Evolutionary conservation across 1,140 invertebrate genomes (phyloP).

Genomic region (Saccostrea cuccullata): DNA sequence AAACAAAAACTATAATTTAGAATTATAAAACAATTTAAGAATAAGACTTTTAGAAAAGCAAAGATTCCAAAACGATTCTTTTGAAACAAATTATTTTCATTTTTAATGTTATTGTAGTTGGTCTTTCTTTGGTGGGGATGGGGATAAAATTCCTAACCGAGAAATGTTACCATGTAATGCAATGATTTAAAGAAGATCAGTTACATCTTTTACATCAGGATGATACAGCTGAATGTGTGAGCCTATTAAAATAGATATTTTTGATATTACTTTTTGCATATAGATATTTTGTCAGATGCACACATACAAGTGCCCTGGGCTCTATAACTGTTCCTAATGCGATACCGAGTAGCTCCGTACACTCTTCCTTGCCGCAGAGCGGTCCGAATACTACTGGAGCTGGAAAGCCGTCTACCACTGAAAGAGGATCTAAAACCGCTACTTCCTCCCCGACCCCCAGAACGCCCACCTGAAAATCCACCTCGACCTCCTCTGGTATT

Average conservation of each 20-base stretch:
- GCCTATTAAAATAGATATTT: not conserved
- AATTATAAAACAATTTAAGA: not conserved
- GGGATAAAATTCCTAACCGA: too few relatives aligned
- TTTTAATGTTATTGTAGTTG: too few relatives aligned
- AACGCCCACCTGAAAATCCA: too few relatives aligned
- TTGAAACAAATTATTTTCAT: too few relatives aligned
- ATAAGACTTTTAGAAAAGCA: not conserved
- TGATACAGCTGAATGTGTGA: not conserved
- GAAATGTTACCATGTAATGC: too few relatives aligned
- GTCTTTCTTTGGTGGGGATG: too few relatives aligned
- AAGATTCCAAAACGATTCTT: not conserved
- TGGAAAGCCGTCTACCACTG: not conserved
- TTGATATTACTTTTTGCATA: not conserved
- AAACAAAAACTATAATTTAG: not conserved
- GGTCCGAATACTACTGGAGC: not conserved
- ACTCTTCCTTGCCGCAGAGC: not conserved
- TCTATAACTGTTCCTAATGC: not conserved
- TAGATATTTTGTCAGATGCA: not conserved
- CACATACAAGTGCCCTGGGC: not conserved
- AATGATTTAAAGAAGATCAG: too few relatives aligned
- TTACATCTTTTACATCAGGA: too few relatives aligned
- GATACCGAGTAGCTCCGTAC: slow-evolving; percentile 1
- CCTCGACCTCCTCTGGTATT: too few relatives aligned
- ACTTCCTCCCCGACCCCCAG: not conserved
- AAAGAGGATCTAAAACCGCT: not conserved